Evolutionary conservation across 2,797 vertebrate genomes (phyloP).

Genomic region (Otus scops): DNA sequence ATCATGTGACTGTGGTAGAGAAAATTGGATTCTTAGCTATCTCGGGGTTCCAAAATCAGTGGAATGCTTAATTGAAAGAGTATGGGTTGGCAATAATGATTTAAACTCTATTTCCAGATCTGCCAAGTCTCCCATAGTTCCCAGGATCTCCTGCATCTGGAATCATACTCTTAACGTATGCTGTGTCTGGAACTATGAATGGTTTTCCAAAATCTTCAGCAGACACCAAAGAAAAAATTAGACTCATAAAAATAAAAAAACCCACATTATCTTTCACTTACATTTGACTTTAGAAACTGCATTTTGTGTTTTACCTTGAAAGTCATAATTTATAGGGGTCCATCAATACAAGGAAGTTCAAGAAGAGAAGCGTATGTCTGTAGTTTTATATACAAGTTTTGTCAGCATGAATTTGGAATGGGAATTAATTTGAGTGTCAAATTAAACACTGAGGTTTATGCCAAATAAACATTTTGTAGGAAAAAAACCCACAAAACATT

Average conservation of each 20-base stretch:
- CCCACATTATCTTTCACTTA: background rate
- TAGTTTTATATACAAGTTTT: background rate
- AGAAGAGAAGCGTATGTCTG: background rate
- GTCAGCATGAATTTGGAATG: background rate
- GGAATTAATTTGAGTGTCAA: background rate
- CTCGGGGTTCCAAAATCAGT: background rate
- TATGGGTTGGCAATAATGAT: background rate
- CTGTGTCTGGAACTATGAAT: background rate
- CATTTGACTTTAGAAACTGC: background rate
- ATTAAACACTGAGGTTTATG: background rate
- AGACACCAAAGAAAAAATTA: background rate
- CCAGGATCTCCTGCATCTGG: background rate
- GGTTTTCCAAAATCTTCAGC: background rate
- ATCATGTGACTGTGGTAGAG: background rate
- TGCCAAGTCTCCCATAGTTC: background rate
- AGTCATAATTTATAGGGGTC: background rate
- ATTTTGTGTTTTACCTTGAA: background rate
- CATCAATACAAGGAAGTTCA: background rate
- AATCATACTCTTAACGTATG: background rate
- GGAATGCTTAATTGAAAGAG: slow-evolving; percentile 14
- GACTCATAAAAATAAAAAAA: background rate
- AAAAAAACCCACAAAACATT: background rate
- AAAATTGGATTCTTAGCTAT: background rate
- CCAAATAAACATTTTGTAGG: background rate
- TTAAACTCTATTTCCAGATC: background rate